These are phyloP conservation scores for Chrysemys picta DNA, from an alignment of 2,113 vertebrate species.

Conservation along the genomic window DNA sequence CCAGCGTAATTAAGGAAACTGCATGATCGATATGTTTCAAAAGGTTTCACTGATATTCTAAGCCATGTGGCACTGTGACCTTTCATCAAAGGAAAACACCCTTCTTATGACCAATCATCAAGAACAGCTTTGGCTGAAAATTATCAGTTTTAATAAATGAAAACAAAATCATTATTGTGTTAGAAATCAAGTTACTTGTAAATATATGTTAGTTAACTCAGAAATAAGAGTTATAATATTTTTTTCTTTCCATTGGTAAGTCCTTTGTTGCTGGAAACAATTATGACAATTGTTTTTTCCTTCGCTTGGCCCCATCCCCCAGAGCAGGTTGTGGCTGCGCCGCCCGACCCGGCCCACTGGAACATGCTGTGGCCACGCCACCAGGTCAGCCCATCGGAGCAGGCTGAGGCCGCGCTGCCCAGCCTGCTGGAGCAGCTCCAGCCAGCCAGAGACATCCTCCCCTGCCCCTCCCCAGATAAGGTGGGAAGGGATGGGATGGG, in stretches of 20 bases:
- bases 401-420: too few relatives aligned
- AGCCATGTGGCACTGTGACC: not conserved
- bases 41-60: not conserved
- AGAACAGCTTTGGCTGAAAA: not conserved
- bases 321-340: too few relatives aligned
- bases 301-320: not conserved
- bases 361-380: too few relatives aligned
- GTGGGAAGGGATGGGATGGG: too few relatives aligned
- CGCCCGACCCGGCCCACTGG: too few relatives aligned
- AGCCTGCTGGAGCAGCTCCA: too few relatives aligned
- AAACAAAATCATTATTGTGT: not conserved
- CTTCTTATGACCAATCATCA: not conserved
- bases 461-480: too few relatives aligned
- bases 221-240: not conserved
- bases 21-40: not conserved
- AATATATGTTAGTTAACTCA: not conserved
- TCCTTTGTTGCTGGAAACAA: not conserved
- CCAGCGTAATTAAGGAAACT: slow-evolving; percentile 21
- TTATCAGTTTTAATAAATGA: not conserved
- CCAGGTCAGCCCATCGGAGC: too few relatives aligned
- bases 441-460: too few relatives aligned
- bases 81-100: not conserved
- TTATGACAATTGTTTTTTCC: not conserved
- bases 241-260: not conserved
- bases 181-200: not conserved